Percentiles rank a stretch among this genome's conserved stretches.
These are phyloP conservation scores for Lissonota sp. DNA, from an alignment of 2,888 invertebrate species.

Conservation along the genomic window DNA sequence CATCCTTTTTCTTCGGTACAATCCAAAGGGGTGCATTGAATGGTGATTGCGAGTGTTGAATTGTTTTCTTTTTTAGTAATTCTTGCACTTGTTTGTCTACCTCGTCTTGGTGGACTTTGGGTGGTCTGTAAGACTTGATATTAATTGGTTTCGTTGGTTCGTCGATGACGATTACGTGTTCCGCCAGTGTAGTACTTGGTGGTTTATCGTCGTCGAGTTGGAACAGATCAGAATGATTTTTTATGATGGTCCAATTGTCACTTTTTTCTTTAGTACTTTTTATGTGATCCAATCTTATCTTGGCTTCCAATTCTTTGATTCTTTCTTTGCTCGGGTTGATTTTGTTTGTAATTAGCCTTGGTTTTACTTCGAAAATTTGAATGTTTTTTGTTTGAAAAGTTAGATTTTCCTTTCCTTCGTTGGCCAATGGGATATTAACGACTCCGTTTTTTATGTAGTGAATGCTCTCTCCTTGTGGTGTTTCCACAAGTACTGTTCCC, in stretches of 20 bases:
- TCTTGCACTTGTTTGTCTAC: constrained; percentile 39
- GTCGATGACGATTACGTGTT: constrained; percentile 49
- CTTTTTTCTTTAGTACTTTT: constrained; percentile 32
- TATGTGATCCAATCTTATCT: constrained; percentile 26
- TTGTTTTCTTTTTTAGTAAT: constrained; percentile 20
- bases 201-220: constrained; percentile 45
- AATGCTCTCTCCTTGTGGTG: constrained; percentile 51
- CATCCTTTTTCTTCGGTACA: constrained; percentile 34
- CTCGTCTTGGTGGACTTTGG: constrained; percentile 31
- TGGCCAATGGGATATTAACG: constrained; percentile 40
- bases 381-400: constrained; percentile 18
- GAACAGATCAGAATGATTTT: constrained; percentile 44
- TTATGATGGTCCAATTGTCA: constrained; percentile 44
- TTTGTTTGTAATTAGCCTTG: constrained; percentile 26
- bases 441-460: constrained; percentile 45
- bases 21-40: constrained; percentile 46
- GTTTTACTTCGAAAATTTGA: constrained; percentile 40
- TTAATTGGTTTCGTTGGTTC: constrained; percentile 40
- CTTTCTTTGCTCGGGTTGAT: constrained; percentile 34
- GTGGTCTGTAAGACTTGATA: constrained; percentile 46
- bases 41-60: constrained; percentile 43
- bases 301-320: constrained; percentile 20
- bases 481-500: constrained; percentile 38
- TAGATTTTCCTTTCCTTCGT: constrained; percentile 43
- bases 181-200: constrained; percentile 42